These are phyloP conservation scores for Bostrychus sinensis DNA, from an alignment of 2,113 vertebrate species.

Conservation along the genomic window DNA sequence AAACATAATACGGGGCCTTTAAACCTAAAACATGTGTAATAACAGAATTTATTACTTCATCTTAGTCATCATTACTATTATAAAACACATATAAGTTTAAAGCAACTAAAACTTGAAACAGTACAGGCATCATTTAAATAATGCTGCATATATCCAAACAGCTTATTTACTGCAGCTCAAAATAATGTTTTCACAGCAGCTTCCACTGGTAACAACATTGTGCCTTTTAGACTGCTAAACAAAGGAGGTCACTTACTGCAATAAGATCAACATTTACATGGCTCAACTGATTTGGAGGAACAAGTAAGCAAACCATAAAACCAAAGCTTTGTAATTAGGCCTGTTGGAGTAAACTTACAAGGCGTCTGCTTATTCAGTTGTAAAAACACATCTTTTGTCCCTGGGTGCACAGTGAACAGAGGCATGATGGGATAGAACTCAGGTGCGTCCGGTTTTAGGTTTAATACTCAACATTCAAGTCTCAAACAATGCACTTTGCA, in stretches of 20 bases:
- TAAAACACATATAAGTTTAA: too few relatives aligned
- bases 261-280: background rate
- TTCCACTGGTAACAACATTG: background rate
- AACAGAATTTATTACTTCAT: too few relatives aligned
- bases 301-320: conserved; percentile 9
- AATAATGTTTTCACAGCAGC: background rate
- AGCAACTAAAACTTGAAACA: too few relatives aligned
- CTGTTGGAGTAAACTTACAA: background rate
- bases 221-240: background rate
- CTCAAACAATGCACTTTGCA: background rate
- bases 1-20: too few relatives aligned
- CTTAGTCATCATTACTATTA: too few relatives aligned
- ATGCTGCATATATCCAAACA: too few relatives aligned
- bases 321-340: background rate
- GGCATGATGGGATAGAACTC: background rate
- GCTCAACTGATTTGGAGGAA: background rate
- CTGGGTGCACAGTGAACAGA: background rate
- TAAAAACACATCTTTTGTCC: background rate
- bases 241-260: background rate
- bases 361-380: background rate
- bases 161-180: too few relatives aligned
- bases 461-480: conserved; percentile 1
- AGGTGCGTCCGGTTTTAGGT: background rate
- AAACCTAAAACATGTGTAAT: too few relatives aligned
- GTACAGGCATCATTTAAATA: too few relatives aligned